Evolutionary conservation across 2,797 vertebrate species (phyloP), one percentile per base, ranked within the genome.

Genomic region (Pantherophis vulpinus): DNA sequence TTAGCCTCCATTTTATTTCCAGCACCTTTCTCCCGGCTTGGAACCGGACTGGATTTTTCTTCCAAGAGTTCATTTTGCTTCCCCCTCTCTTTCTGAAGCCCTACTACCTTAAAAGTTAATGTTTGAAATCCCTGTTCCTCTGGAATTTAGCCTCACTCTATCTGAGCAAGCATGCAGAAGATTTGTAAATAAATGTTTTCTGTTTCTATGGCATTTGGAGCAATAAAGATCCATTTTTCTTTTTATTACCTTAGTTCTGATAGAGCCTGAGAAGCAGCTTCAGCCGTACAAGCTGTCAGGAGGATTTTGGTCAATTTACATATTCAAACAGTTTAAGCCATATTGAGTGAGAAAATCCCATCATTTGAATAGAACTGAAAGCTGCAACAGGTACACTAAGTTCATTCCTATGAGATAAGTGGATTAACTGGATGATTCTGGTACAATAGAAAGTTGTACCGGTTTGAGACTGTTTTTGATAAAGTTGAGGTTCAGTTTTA

Each of bases 341-440:
- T 55, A 61, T 87, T 89, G 92, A 74, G 42, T 92, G 89, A 94
- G 95, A 91, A 96, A 97, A 97, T 95, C 96, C 94, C 55, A 89
- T 88, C 1, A 0, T 93, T 94, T 92, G 94, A 95, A 94, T 70
- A 29, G 93, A 95, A 60, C 61, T 87, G 93, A 92, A 95, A 0
- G 0, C 91, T 51, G 93, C 3, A 0, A 47, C 89, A 92, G 89
- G 93, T 92, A 91, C 20, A 42, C 59, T 66, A 91, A 47, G 23
- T 91, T 94, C 94, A 93, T 0, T 27, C 93, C 90, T 93, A 86
- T 70, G 37, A 0, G 92, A 92, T 94, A 96, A 96, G 92, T 0
- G 93, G 96, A 95, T 96, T 94, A 95, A 59, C 83, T 66, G 0
- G 88, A 0, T 93, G 91, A 37, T 95, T 93, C 94, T 96, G 93